Percentiles rank a stretch among this genome's conserved stretches.
These are phyloP conservation scores for Merodon equestris DNA, from an alignment of 2,888 invertebrate species.

Conservation along the genomic window DNA sequence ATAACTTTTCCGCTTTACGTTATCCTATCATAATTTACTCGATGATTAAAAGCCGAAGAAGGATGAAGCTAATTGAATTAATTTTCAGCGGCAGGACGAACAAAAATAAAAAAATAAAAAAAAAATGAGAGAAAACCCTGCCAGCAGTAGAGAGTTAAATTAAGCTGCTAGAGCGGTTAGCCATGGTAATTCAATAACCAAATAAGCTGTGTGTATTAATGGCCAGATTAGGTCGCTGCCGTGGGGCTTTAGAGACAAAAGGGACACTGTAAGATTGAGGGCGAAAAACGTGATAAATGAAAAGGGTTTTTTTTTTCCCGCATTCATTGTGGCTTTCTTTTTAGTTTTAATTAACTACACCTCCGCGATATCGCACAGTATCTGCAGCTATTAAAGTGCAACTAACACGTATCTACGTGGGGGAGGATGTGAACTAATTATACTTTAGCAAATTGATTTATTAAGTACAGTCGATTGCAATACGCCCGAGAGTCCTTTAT, in stretches of 20 bases:
- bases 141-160: too few species aligned
- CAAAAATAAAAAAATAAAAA: conserved; percentile 18
- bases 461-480: conserved; percentile 52
- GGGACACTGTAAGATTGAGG: conserved; percentile 21
- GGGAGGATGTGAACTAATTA: conserved; percentile 42
- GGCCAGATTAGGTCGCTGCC: neutral
- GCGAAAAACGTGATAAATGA: conserved; percentile 21
- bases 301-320: conserved; percentile 3
- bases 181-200: conserved; percentile 62
- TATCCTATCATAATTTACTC: conserved; percentile 35
- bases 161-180: conserved; percentile 27
- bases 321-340: conserved; percentile 19
- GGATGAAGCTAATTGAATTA: conserved; percentile 53
- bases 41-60: conserved; percentile 35
- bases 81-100: conserved; percentile 16
- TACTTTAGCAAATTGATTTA: conserved; percentile 61
- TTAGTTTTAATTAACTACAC: conserved; percentile 49
- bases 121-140: neutral
- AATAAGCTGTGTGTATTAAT: conserved; percentile 63
- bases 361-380: neutral
- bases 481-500: conserved; percentile 33
- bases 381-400: conserved; percentile 20
- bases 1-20: conserved; percentile 27
- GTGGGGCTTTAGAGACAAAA: conserved; percentile 48
- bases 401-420: conserved; percentile 1